These are phyloP conservation scores for Nasua narica DNA, from an alignment of 2,797 vertebrate species.

Conservation along the genomic window DNA sequence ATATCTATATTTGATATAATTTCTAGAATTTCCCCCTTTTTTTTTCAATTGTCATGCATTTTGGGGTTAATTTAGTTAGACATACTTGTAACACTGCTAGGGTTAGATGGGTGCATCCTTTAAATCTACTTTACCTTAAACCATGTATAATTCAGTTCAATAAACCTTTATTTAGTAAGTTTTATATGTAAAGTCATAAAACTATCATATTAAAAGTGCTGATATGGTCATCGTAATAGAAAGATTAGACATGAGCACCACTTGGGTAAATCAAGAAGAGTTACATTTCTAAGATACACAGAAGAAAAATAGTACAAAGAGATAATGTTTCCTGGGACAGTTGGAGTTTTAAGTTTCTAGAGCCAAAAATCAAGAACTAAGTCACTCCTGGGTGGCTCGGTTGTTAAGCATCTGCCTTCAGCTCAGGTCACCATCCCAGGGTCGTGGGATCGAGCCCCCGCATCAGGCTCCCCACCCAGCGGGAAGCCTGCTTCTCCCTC, in stretches of 20 bases:
- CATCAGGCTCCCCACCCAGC: too few species aligned
- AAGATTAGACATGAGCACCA: neutral
- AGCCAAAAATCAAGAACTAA: neutral
- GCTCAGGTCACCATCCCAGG: too few species aligned
- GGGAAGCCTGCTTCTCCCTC: too few species aligned
- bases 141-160: neutral
- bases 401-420: too few species aligned
- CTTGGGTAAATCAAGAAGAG: neutral
- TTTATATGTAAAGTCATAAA: neutral
- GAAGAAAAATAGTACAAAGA: slow-evolving; percentile 18
- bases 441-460: too few species aligned
- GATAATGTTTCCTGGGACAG: neutral
- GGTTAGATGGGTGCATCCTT: neutral
- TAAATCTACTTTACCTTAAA: neutral
- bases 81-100: neutral
- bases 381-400: too few species aligned
- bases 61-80: neutral
- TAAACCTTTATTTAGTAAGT: neutral
- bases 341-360: neutral
- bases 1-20: neutral
- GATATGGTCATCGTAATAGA: neutral
- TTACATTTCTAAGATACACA: neutral
- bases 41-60: slow-evolving; percentile 11
- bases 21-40: neutral
- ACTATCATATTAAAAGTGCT: neutral